Base-by-base conservation (phyloP, 92 coral and sea anemone genomes). In the Parazoanthus atlanticus region DNA sequence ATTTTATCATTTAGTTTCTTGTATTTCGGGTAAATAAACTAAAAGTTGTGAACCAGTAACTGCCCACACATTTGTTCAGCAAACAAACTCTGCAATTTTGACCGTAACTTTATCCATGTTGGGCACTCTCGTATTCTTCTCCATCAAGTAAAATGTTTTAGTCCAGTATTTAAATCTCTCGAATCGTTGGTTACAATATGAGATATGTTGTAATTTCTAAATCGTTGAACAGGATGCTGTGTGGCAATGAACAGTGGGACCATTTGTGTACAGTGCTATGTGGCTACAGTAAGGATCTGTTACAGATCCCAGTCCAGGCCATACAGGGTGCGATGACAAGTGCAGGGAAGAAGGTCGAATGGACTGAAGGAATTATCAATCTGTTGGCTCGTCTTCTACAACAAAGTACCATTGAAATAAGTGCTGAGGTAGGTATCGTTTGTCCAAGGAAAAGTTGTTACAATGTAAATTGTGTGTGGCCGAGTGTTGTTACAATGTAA, bases 201-300 rank as follows among this genome's bases (percentile, higher is more conserved):
- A 32, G 6, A 16, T 6, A 3, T 73, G 23, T 32, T 32, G 78
- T 73, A 72, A 17, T 34, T 80, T 33, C 84, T 80, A 29, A 13
- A 21, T 75, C 6, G 32, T 23, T 47, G 8, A 30, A 38, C 77
- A 84, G 87, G 61, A 69, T 41, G 87, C 76, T 84, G 36, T 41
- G 78, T 41, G 78, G 70, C 65, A 84, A 26, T 29, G 40, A 15
- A 6, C 78, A 69, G 17, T 69, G 77, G 78, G 78, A 84, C 74
- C 32, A 84, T 19, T 74, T 84, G 17, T 84, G 87, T 69, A 84
- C 21, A 41, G 78, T 84, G 65, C 78, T 84, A 36, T 69, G 87
- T 84, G 9, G 78, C 61, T 84, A 84, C 65, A 67, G 15, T 70
- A 31, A 49, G 40, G 87, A 84, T 31, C 1, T 70, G 76, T 15